Conservation (phyloP, 2,797 vertebrate species). For the Sebastes ruberrimus region DNA sequence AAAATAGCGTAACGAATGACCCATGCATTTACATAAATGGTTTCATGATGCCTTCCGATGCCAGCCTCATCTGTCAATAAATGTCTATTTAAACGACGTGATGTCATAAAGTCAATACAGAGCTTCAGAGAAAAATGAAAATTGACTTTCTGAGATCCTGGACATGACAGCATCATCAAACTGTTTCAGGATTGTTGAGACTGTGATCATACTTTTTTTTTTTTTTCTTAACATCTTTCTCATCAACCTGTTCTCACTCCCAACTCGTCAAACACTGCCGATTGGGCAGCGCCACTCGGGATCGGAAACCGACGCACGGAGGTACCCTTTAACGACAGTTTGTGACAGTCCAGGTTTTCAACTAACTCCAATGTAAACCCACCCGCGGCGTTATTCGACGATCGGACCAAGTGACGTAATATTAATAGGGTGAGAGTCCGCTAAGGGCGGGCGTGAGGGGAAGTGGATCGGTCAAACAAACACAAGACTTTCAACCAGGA, state of each 20-base stretch:
- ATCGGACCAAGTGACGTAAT: too few species aligned
- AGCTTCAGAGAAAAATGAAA: not conserved
- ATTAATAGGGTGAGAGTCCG: too few species aligned
- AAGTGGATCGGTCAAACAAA: too few species aligned
- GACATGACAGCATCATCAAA: not conserved
- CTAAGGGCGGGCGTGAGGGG: too few species aligned
- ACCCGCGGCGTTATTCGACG: too few species aligned
- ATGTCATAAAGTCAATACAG: not conserved
- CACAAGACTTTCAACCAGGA: too few species aligned
- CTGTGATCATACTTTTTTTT: not conserved
- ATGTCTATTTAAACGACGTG: not conserved
- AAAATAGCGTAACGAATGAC: not conserved
- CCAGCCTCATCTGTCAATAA: not conserved
- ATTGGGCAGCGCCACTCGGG: too few species aligned
- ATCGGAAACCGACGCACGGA: too few species aligned
- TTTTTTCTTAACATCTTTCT: slow-evolving; percentile 13
- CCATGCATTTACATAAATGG: not conserved
- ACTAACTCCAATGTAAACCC: too few species aligned
- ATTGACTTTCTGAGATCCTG: not conserved
- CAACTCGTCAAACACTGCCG: too few species aligned
- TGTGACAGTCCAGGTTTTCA: too few species aligned
- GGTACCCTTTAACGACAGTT: too few species aligned
- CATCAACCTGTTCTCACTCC: not conserved
- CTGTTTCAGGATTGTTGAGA: not conserved
- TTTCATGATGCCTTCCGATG: not conserved